Percentiles rank a stretch among this genome's conserved stretches.
Conservation (phyloP, 2,888 invertebrate genomes). For the Bimastos eiseni region DNA sequence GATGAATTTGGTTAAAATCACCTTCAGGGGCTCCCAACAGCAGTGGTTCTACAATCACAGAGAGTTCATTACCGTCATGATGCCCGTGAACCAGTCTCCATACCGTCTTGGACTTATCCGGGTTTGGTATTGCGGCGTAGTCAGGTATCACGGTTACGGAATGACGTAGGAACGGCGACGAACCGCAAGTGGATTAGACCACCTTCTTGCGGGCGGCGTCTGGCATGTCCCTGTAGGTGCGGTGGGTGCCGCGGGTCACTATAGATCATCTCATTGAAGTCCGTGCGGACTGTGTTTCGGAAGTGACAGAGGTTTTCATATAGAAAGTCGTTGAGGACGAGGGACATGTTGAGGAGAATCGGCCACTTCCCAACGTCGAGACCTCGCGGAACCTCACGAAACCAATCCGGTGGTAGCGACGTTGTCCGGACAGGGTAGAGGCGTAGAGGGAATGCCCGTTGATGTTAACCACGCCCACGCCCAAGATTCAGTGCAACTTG, state of each 20-base stretch:
- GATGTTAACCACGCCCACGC: slow-evolving; percentile 39
- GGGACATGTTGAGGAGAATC: slow-evolving; percentile 42
- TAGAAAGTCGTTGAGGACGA: slow-evolving; percentile 41
- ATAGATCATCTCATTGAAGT: slow-evolving; percentile 42
- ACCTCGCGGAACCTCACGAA: slow-evolving; percentile 34
- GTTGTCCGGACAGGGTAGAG: slow-evolving; percentile 17
- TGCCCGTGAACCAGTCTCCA: slow-evolving; percentile 40
- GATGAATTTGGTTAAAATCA: too few species aligned
- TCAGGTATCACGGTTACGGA: slow-evolving; percentile 34
- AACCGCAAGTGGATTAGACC: too few species aligned
- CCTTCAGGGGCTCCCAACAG: slow-evolving; percentile 36
- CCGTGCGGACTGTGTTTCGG: slow-evolving; percentile 35
- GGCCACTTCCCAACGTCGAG: slow-evolving; percentile 27
- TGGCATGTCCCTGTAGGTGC: slow-evolving; percentile 33
- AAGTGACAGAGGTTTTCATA: slow-evolving; percentile 41
- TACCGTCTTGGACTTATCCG: slow-evolving; percentile 33
- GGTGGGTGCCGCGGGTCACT: slow-evolving; percentile 31
- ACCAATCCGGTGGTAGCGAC: slow-evolving; percentile 31
- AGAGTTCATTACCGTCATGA: slow-evolving; percentile 36
- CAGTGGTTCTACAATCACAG: slow-evolving; percentile 41
- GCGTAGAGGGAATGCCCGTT: slow-evolving; percentile 34
- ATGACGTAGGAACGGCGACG: slow-evolving; percentile 34
- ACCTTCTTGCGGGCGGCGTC: slow-evolving; percentile 24
- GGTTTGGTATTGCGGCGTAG: slow-evolving; percentile 32
- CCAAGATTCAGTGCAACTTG: slow-evolving; percentile 39